Percentiles rank a stretch among this genome's conserved stretches.
phyloP scores from a whole-genome alignment of 2,797 vertebrate genomes.

The Staurois parvus region DNA sequence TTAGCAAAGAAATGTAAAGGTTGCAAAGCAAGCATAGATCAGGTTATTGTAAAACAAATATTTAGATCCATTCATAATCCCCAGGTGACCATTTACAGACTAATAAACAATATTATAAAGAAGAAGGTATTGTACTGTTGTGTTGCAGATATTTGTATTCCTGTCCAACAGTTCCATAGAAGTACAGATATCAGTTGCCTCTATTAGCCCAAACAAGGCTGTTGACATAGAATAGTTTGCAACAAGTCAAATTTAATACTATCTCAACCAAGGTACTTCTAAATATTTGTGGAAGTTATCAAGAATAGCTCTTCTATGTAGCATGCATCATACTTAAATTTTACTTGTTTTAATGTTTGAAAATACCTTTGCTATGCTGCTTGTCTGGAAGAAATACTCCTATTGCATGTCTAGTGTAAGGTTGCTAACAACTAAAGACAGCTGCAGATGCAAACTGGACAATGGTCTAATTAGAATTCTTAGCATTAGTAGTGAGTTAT shows the following conservation, averaged over 20 bases:
- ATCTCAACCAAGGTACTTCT: background rate
- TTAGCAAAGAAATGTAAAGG: background rate
- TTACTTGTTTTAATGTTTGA: no score
- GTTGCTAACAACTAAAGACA: conserved; percentile 5
- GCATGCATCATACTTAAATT: no score
- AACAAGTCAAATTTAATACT: background rate
- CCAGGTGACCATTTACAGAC: background rate
- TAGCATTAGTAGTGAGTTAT: conserved; percentile 33
- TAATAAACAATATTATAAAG: background rate
- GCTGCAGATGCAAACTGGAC: conserved; percentile 12
- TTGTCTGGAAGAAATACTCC: background rate
- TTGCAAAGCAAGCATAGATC: background rate
- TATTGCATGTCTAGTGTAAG: background rate
- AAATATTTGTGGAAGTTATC: background rate
- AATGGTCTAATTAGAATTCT: conserved; percentile 37
- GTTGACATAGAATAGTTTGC: background rate
- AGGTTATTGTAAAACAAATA: background rate
- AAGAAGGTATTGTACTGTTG: background rate
- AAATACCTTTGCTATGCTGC: background rate
- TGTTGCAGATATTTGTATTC: background rate
- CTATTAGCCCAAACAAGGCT: background rate
- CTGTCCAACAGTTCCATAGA: background rate
- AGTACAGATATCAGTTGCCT: background rate
- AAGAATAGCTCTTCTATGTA: no score
- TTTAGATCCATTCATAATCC: background rate